Percentiles rank a stretch among this genome's conserved stretches.
Evolutionary conservation across 2,113 vertebrate species (phyloP).

Genomic region (Tonatia bakeri): DNA sequence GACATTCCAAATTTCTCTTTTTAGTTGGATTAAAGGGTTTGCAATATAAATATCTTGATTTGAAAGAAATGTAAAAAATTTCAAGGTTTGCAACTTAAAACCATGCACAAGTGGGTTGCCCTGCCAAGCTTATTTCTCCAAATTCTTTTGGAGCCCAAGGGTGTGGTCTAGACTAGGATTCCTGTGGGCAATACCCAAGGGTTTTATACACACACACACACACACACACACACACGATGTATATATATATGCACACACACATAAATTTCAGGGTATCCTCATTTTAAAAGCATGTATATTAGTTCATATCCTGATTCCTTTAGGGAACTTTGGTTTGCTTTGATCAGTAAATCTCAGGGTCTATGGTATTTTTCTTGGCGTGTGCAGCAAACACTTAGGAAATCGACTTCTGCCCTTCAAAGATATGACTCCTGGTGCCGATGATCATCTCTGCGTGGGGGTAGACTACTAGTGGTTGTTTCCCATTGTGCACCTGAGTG

Average conservation of each 20-base stretch:
- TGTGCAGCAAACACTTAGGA: background rate
- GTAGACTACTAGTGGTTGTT: background rate
- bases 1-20: slow-evolving; percentile 50
- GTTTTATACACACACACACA: background rate
- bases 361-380: slow-evolving; percentile 1
- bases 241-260: no score
- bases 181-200: background rate
- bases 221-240: no score
- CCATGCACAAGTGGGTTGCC: background rate
- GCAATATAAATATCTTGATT: slow-evolving; percentile 58
- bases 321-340: slow-evolving; percentile 41
- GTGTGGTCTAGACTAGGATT: background rate
- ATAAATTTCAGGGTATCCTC: background rate
- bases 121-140: slow-evolving; percentile 31
- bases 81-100: slow-evolving; percentile 54
- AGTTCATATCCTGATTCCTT: slow-evolving; percentile 34
- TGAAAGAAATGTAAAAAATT: slow-evolving; percentile 65
- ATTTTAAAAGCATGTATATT: slow-evolving; percentile 30
- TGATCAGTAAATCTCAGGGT: slow-evolving; percentile 19
- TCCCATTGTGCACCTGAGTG: background rate
- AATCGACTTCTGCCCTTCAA: background rate
- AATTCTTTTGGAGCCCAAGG: slow-evolving; percentile 22
- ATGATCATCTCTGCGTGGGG: background rate
- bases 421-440: background rate
- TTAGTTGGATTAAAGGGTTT: slow-evolving; percentile 60